Base-by-base conservation (phyloP, 2,797 vertebrate genomes). In the Steatocranus sp. region DNA sequence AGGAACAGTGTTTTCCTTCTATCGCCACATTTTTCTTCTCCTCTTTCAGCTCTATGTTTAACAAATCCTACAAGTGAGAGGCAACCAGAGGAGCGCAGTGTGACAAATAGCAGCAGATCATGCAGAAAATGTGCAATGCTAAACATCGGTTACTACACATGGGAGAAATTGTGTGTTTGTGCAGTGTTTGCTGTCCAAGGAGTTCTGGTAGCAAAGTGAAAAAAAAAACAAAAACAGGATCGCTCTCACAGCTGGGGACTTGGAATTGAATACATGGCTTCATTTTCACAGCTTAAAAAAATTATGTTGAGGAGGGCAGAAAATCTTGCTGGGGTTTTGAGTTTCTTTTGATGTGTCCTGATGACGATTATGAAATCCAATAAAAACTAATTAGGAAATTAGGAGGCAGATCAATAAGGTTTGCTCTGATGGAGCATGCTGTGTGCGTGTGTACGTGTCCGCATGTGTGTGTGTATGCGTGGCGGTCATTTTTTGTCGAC, bases 361-460 rank as follows among this genome's bases (percentile, higher is more conserved):
- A 96, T 96, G 95, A 96, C 95, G 93, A 96, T 96, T 96, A 95
- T 96, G 94, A 96, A 96, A 96, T 97, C 95, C 96, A 96, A 97
- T 97, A 96, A 94, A 96, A 96, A 96, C 96, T 97, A 96, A 97
- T 97, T 95, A 96, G 93, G 88, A 96, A 96, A 96, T 97, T 96
- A 96, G 94, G 90, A 86, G 87, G 87, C 81, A 84, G 93, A 97
- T 97, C 96, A 94, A 97, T 97, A 95, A 85, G 85, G 91, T 94
- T 92, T 93, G 95, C 95, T 95, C 93, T 88, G 90, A 90, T 94
- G 94, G 92, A 94, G 93, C 93, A 79, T 91, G 83, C 80, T 82
- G 46, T 81, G 46, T 86, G 81, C 76, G 80, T 87, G 79, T 75
- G 68, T 73, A 34, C 82, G 83, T 81, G 79, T 81, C 78, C 81